A percentile compares a stretch with the other conserved stretches of the same genome.
These are phyloP conservation scores for Columba guinea DNA, from an alignment of 2,797 vertebrate species.

Conservation along the genomic window DNA sequence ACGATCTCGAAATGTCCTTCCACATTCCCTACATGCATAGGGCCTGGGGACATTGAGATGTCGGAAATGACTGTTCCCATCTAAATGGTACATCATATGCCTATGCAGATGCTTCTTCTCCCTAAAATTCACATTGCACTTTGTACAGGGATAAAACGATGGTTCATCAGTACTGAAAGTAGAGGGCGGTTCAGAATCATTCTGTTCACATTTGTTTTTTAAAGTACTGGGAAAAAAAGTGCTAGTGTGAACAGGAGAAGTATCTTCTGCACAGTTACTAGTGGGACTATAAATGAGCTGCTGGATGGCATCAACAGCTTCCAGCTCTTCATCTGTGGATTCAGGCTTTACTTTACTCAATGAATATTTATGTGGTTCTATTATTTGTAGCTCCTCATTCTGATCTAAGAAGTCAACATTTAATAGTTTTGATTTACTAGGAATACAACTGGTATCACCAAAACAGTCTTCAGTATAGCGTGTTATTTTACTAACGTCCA, in stretches of 20 bases:
- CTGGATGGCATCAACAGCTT: slow-evolving; percentile 82
- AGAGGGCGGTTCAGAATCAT: slow-evolving; percentile 82
- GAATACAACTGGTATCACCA: slow-evolving; percentile 79
- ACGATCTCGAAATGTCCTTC: slow-evolving; percentile 92
- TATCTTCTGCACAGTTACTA: slow-evolving; percentile 82
- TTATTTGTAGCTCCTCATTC: slow-evolving; percentile 75
- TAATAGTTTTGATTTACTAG: slow-evolving; percentile 77
- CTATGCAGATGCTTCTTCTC: slow-evolving; percentile 93
- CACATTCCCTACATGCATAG: slow-evolving; percentile 93
- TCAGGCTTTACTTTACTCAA: slow-evolving; percentile 84
- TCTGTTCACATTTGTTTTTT: slow-evolving; percentile 85
- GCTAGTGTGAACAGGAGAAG: slow-evolving; percentile 85
- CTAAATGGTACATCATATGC: slow-evolving; percentile 98
- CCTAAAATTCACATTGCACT: slow-evolving; percentile 94
- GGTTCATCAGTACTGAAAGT: slow-evolving; percentile 85
- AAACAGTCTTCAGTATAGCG: slow-evolving; percentile 84
- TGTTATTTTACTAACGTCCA: slow-evolving; percentile 82
- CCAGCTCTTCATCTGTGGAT: slow-evolving; percentile 81
- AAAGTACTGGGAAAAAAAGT: slow-evolving; percentile 79
- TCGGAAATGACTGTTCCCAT: slow-evolving; percentile 91
- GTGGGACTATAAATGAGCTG: slow-evolving; percentile 81
- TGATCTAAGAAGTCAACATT: slow-evolving; percentile 81
- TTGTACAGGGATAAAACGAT: slow-evolving; percentile 90
- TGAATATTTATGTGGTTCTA: slow-evolving; percentile 80
- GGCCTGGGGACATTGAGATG: slow-evolving; percentile 87